Conservation (phyloP, 2,797 vertebrate genomes). For the Hyperoplus lanceolatus region DNA sequence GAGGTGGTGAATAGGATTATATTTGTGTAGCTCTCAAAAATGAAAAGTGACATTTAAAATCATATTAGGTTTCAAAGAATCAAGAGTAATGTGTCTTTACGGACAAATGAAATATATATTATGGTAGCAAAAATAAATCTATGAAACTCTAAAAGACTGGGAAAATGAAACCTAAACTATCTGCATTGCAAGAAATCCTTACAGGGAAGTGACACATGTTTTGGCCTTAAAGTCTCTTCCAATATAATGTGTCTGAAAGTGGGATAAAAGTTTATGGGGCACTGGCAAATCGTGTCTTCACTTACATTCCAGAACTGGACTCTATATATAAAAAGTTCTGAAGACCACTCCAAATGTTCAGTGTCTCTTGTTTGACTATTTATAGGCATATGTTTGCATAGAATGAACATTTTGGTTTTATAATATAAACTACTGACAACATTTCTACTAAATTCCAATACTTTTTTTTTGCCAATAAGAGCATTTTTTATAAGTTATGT, state of each 20-base stretch:
- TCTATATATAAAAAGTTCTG: background rate
- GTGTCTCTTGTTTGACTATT: too few species aligned
- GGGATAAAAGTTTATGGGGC: slow-evolving; percentile 23
- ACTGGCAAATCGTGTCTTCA: slow-evolving; percentile 12
- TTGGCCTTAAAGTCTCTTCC: slow-evolving; percentile 4
- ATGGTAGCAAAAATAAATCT: background rate
- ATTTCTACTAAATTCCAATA: too few species aligned
- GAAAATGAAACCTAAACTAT: background rate
- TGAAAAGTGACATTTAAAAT: background rate
- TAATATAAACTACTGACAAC: too few species aligned
- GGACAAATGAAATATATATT: background rate
- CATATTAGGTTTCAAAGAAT: background rate
- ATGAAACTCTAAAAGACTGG: background rate
- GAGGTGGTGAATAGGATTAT: background rate
- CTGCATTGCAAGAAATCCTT: background rate
- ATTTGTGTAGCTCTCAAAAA: background rate
- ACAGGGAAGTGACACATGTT: background rate
- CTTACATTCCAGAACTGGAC: background rate
- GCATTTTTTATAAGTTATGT: too few species aligned
- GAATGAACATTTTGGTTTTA: too few species aligned
- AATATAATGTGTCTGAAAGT: background rate
- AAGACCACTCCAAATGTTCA: too few species aligned
- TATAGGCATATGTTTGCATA: too few species aligned
- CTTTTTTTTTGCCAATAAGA: too few species aligned
- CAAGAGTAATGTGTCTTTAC: background rate